phyloP scores from a whole-genome alignment of 92 coral and sea anemone genomes.

The Anthopleura xanthogrammica region DNA sequence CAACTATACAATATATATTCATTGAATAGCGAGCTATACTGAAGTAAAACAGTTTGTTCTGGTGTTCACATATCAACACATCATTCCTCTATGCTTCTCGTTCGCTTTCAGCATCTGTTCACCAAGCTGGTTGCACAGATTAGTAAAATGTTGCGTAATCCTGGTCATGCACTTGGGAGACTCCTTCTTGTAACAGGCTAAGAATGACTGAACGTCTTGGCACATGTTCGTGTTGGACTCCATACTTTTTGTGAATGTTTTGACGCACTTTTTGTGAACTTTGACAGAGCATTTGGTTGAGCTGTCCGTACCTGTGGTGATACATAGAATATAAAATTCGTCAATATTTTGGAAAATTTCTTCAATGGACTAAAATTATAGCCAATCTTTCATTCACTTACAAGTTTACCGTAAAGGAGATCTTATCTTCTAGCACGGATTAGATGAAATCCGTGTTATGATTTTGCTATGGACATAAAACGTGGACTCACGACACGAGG shows the following conservation, averaged over 20 bases:
- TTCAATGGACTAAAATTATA: too few species aligned
- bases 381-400: too few species aligned
- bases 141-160: slow-evolving; percentile 52
- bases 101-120: slow-evolving; percentile 57
- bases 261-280: slow-evolving; percentile 59
- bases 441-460: too few species aligned
- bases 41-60: neutral
- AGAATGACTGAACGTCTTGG: slow-evolving; percentile 59
- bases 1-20: neutral
- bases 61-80: slow-evolving; percentile 41
- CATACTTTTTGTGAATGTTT: slow-evolving; percentile 46
- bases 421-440: too few species aligned
- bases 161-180: slow-evolving; percentile 23
- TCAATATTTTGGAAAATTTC: neutral
- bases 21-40: neutral
- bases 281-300: slow-evolving; percentile 30
- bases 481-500: too few species aligned
- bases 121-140: slow-evolving; percentile 59
- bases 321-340: neutral
- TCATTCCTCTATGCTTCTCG: slow-evolving; percentile 54
- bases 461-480: too few species aligned
- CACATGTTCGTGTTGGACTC: slow-evolving; percentile 61
- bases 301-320: slow-evolving; percentile 6
- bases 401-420: too few species aligned
- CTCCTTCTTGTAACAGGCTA: slow-evolving; percentile 53